Evolutionary conservation across 2,113 vertebrate species (phyloP), one percentile per base, ranked within the genome.

Genomic region (Grammomys dolichurus): DNA sequence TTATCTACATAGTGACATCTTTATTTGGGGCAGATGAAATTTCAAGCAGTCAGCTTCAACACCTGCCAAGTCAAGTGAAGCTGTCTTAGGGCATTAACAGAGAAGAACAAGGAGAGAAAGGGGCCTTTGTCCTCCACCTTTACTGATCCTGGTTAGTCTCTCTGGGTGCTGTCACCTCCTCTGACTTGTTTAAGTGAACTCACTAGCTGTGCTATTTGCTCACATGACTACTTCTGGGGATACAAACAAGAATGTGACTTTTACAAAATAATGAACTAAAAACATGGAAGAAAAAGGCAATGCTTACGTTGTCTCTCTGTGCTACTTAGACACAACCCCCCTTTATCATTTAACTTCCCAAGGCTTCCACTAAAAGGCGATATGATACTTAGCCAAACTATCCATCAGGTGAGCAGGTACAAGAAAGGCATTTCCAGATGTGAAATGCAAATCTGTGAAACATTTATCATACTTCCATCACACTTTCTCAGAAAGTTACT

Each of bases 1-100:
- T 20, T 93, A 92, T 26, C 89, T 92, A 87, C 95, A 75, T 14
- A 95, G 96, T 6, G 85, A 95, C 91, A 69, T 22, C 0, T 0
- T 60, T 91, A 60, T 96, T 97, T 95, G 77, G 93, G 92, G 43
- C 93, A 82, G 92, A 97, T 90, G 95, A 96, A 72, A 97, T 94
- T 95, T 90, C 70, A 60, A 89, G 58, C 75, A 89, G 95, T 93
- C 90, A 86, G 94, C 89, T 96, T 0, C 2, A 2, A 48, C 33
- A 17, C 94, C 93, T 96, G 96, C 97, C 97, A 98, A 95, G 92
- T 95, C 97, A 97, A 94, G 93, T 92, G 96, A 96, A 90, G 86
- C 88, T 97, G 97, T 98, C 98, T 97, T 92, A 12, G 46, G 63
- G 48, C 56, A 97, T 98, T 98, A 97, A 95, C 54, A 85, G 89